A percentile compares a stretch with the other conserved stretches of the same genome.
Evolutionary conservation across 2,797 vertebrate species (phyloP).

Genomic region (Labeo calbasu): DNA sequence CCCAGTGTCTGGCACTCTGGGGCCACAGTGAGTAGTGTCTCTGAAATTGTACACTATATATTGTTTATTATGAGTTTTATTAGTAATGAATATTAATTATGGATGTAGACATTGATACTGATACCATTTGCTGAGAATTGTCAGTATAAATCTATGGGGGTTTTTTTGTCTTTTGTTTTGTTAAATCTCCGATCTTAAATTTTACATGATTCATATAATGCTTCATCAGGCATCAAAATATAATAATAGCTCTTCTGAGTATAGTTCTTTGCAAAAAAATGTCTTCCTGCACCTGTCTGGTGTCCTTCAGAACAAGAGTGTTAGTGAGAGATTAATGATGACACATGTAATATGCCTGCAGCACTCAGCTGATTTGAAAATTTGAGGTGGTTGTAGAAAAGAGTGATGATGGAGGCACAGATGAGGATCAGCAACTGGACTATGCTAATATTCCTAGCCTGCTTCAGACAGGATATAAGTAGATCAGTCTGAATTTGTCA

Average conservation of each 20-base stretch:
- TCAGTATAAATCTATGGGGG: neutral
- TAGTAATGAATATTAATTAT: neutral
- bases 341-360: neutral
- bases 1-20: slow-evolving; percentile 90
- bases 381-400: neutral
- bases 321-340: neutral
- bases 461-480: neutral
- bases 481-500: neutral
- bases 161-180: neutral
- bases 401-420: neutral
- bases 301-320: neutral
- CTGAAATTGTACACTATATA: neutral
- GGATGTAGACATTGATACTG: neutral
- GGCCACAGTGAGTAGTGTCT: slow-evolving; percentile 83
- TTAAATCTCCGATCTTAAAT: neutral
- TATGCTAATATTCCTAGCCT: neutral
- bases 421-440: neutral
- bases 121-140: neutral
- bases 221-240: neutral
- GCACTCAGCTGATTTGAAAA: neutral
- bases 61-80: neutral
- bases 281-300: neutral
- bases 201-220: neutral
- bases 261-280: neutral
- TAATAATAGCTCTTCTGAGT: neutral